A percentile compares a stretch with the other conserved stretches of the same genome.
Conservation (phyloP, 2,888 invertebrate species). For the Hoplodrina ambigua region DNA sequence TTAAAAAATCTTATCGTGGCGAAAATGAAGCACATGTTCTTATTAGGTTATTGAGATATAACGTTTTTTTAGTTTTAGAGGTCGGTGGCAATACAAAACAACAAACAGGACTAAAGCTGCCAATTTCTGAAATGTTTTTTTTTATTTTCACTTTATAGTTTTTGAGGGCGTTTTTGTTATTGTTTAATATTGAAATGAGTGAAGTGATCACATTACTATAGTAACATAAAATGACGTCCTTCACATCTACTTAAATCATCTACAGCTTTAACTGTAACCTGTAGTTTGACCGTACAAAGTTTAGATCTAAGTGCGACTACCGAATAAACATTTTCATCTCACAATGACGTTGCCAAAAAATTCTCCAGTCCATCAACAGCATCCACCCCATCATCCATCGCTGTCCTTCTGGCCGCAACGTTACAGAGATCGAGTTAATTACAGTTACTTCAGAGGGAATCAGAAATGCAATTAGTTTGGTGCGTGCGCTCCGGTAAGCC, state of each 20-base stretch:
- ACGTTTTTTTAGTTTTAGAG: too few species aligned
- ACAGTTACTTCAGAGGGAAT: conserved; percentile 84
- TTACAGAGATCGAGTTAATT: conserved; percentile 80
- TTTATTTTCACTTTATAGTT: too few species aligned
- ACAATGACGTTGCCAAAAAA: conserved; percentile 32
- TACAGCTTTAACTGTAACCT: background rate
- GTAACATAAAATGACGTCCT: too few species aligned
- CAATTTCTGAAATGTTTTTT: too few species aligned
- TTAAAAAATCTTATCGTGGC: too few species aligned
- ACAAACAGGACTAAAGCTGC: too few species aligned
- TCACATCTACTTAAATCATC: background rate
- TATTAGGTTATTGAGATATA: too few species aligned
- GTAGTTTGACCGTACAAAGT: background rate
- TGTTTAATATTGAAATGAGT: background rate
- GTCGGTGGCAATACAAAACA: too few species aligned
- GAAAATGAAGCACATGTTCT: too few species aligned
- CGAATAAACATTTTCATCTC: background rate
- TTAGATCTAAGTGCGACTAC: too few species aligned
- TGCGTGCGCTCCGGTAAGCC: conserved; percentile 76
- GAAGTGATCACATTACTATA: background rate
- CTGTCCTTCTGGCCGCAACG: conserved; percentile 64
- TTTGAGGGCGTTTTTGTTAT: background rate
- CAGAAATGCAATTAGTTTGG: conserved; percentile 85
- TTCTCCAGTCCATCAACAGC: conserved; percentile 13
- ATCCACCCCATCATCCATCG: conserved; percentile 42